Conservation (phyloP, 2,797 vertebrate species). For the Trachurus trachurus region DNA sequence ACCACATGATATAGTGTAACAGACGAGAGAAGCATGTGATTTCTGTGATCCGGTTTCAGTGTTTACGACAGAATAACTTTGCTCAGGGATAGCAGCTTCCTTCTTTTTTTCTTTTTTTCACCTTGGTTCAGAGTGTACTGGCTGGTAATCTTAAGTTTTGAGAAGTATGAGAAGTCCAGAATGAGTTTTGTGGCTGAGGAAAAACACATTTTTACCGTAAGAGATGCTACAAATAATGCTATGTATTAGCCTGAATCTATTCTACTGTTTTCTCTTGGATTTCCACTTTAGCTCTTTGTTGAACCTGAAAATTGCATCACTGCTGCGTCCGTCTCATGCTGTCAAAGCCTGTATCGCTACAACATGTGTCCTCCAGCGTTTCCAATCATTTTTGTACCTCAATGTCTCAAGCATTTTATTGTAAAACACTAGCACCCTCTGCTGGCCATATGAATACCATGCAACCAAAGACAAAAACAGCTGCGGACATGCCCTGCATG, state of each 20-base stretch:
- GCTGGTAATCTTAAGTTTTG: neutral
- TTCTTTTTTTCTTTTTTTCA: neutral
- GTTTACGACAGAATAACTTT: constrained; percentile 9
- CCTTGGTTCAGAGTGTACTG: neutral
- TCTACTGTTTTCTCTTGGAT: neutral
- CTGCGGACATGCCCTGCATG: neutral
- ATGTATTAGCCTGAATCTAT: neutral
- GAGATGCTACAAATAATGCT: neutral
- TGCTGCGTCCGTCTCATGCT: neutral
- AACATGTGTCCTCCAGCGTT: neutral
- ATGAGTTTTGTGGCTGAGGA: neutral
- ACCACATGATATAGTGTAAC: constrained; percentile 9
- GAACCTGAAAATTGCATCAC: neutral
- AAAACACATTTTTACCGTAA: neutral
- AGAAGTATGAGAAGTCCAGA: neutral
- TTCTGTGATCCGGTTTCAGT: constrained; percentile 21
- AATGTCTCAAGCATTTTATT: constrained; percentile 9
- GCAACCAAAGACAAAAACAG: constrained; percentile 13
- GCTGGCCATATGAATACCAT: constrained; percentile 52
- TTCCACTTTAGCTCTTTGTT: neutral
- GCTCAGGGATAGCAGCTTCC: neutral
- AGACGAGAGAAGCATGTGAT: constrained; percentile 15
- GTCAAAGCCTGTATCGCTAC: neutral
- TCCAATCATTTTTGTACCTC: neutral
- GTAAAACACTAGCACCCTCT: constrained; percentile 74